phyloP scores from a whole-genome alignment of 2,113 vertebrate genomes.

The Thamnaconus septentrionalis region DNA sequence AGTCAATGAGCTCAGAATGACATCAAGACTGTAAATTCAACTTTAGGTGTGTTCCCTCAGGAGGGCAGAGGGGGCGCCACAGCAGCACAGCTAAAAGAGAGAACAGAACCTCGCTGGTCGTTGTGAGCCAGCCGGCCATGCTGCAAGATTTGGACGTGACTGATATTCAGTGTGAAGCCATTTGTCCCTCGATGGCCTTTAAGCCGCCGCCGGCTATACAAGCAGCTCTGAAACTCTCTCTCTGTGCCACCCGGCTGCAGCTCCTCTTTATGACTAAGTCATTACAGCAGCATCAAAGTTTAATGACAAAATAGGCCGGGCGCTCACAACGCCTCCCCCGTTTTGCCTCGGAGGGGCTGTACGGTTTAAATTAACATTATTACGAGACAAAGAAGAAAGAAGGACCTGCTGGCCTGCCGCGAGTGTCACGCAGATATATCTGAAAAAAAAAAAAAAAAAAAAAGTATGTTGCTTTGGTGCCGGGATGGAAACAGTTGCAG shows the following conservation, averaged over 20 bases:
- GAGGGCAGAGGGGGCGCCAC: not conserved
- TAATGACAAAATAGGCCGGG: constrained; percentile 65
- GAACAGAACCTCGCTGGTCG: constrained; percentile 13
- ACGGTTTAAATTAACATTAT: constrained; percentile 53
- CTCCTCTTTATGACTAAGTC: constrained; percentile 62
- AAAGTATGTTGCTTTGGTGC: not conserved
- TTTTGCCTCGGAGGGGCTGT: constrained; percentile 33
- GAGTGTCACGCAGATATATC: constrained; percentile 20
- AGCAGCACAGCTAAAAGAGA: not conserved
- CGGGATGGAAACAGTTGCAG: constrained; percentile 41
- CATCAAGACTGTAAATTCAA: not conserved
- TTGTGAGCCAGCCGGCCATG: constrained; percentile 5
- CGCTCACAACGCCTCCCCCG: constrained; percentile 39
- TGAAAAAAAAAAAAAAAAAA: constrained; percentile 2
- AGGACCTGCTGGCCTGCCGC: constrained; percentile 4
- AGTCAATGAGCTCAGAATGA: no score
- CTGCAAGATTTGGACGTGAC: constrained; percentile 32
- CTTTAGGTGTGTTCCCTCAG: not conserved
- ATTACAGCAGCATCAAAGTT: constrained; percentile 67
- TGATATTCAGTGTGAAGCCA: constrained; percentile 47
- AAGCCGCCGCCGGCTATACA: constrained; percentile 46
- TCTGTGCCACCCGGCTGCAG: constrained; percentile 14
- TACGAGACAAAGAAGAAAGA: constrained; percentile 25
- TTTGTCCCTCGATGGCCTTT: constrained; percentile 57
- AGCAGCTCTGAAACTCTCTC: constrained; percentile 28